A percentile compares a stretch with the other conserved stretches of the same genome.
phyloP scores from a whole-genome alignment of 2,113 vertebrate species.

The Festucalex cinctus region DNA sequence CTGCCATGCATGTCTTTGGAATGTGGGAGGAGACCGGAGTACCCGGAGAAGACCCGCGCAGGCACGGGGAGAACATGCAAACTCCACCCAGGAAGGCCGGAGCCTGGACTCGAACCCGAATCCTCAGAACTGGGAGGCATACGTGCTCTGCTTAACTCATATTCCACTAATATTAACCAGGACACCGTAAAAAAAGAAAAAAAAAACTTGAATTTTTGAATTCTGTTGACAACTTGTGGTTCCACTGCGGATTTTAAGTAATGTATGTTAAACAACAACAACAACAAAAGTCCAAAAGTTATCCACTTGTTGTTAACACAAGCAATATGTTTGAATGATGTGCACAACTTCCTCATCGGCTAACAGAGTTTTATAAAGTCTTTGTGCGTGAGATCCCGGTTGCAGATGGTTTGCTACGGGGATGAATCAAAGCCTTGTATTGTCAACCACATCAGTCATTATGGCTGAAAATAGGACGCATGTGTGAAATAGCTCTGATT shows the following conservation, averaged over 20 bases:
- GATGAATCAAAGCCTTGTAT: constrained; percentile 7
- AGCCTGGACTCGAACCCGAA: no score
- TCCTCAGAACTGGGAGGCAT: no score
- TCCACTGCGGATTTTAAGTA: neutral
- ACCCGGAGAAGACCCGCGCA: no score
- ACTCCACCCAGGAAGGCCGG: no score
- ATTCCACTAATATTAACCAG: no score
- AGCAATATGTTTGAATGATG: constrained; percentile 4
- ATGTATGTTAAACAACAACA: neutral
- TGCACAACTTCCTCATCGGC: neutral
- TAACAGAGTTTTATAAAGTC: constrained; percentile 6
- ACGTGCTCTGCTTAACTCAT: no score
- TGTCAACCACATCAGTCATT: constrained; percentile 31
- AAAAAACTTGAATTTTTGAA: no score
- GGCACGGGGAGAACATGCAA: no score
- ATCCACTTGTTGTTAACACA: neutral
- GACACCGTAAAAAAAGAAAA: no score
- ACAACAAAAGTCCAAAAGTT: no score
- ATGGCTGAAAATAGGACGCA: constrained; percentile 35
- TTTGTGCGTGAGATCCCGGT: neutral
- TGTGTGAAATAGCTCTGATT: constrained; percentile 12
- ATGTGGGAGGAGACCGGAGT: no score
- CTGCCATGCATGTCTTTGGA: no score
- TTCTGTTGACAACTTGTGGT: neutral
- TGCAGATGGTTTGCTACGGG: neutral